Evolutionary conservation across 2,888 invertebrate species (phyloP).

Genomic region (Thera obeliscata): DNA sequence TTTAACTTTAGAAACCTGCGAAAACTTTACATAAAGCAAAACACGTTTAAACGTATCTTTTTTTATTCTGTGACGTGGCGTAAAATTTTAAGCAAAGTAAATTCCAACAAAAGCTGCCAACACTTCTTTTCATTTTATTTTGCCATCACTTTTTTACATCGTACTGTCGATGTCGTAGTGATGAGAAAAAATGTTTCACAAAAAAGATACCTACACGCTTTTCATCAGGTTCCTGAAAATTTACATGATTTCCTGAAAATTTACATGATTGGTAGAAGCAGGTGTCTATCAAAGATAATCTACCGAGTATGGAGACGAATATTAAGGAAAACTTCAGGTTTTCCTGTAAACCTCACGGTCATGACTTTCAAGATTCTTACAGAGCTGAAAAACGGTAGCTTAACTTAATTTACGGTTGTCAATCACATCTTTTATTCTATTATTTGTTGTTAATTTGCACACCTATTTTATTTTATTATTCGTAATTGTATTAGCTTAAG

Average conservation of each 20-base stretch:
- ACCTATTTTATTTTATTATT: no score
- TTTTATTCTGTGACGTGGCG: neutral
- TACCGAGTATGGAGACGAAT: neutral
- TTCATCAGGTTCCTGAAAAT: neutral
- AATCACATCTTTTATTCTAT: no score
- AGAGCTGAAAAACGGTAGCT: no score
- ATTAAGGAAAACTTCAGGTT: constrained; percentile 8
- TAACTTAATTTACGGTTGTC: no score
- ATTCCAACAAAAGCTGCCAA: neutral
- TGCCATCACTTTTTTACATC: neutral
- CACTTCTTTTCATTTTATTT: neutral
- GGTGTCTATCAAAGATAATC: constrained; percentile 10
- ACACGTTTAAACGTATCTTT: no score
- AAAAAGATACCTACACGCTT: neutral
- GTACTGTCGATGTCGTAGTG: neutral
- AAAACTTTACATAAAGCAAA: no score
- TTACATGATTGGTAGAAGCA: neutral
- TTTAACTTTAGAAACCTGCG: no score
- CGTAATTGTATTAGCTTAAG: no score
- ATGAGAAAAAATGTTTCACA: neutral
- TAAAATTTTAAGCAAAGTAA: neutral
- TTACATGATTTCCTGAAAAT: neutral
- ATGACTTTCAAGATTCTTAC: no score
- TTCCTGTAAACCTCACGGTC: neutral
- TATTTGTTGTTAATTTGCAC: no score